Base-by-base conservation (phyloP, 1,140 invertebrate species). In the Caenorhabditis remanei region DNA sequence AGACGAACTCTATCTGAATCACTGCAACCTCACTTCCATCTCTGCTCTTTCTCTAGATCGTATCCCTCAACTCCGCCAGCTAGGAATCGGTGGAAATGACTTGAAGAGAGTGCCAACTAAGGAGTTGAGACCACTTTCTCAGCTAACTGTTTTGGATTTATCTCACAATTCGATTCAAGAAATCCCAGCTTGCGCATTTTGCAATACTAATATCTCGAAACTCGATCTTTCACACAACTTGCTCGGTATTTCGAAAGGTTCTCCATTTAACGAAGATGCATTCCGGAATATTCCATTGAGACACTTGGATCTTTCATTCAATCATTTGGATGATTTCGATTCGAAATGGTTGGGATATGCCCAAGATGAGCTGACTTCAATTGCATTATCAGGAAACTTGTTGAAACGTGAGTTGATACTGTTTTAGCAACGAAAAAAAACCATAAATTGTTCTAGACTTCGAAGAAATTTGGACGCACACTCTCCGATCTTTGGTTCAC, bases 41-140 rank as follows among this genome's bases (percentile, higher is more conserved):
- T 61, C 75, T 7, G n/a, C 84, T 16, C 48, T 91, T 8, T 53
- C 89, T 24, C 67, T 91, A 19, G 56, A 84, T 40, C 58, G 53
- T 21, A 85, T 90, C 32, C 85, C 90, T 41, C 50, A 71, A 24
- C 75, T 91, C 19, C 65, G 55, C 9, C 79, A 90, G 40, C 84
- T 92, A 53, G 91, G 91, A 41, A 41, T 91, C 21, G 91, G 79
- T 53, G 88, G 90, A 21, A 91, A 91, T 79, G 90, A 91, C 55
- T 85, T 91, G 8, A 91, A 89, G 41, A 40, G 41, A 32, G 85
- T 91, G 5, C 91, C 91, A 11, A 88, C 87, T 24, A 67, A 83
- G 46, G 89, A 83, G 21, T 56, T 91, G 14, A 46, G 90, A 21
- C 67, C 84, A 11, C 83, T 91, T 24, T 83, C 89, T 11, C 63